phyloP scores from a whole-genome alignment of 2,888 invertebrate species.

The Perdita meconis region DNA sequence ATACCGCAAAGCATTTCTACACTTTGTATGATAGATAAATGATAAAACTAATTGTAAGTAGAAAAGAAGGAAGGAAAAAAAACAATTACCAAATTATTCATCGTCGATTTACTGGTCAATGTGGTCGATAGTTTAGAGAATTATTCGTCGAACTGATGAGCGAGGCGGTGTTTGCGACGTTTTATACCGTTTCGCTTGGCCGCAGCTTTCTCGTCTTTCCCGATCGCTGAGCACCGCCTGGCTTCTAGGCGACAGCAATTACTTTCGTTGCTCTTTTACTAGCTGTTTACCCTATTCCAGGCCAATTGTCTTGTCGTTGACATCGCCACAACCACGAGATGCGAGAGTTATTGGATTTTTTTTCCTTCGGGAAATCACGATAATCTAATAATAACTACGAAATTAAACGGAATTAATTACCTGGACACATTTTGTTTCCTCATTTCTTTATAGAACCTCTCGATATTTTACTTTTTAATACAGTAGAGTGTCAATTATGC shows the following conservation, averaged over 20 bases:
- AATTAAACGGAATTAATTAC: too few species aligned
- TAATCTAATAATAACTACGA: too few species aligned
- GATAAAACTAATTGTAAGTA: too few species aligned
- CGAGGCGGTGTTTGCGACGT: constrained; percentile 56
- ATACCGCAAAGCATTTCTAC: too few species aligned
- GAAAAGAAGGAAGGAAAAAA: neutral
- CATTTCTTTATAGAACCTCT: too few species aligned
- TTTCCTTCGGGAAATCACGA: neutral
- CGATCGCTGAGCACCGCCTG: constrained; percentile 41
- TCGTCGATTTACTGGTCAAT: constrained; percentile 45
- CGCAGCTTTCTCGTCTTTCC: constrained; percentile 77
- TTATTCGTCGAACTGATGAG: constrained; percentile 72
- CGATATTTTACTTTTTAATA: too few species aligned
- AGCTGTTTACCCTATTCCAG: constrained; percentile 47
- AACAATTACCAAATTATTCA: constrained; percentile 74
- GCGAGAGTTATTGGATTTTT: neutral
- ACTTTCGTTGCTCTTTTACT: constrained; percentile 58
- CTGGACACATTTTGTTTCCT: too few species aligned
- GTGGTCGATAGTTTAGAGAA: constrained; percentile 34
- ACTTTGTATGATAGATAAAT: too few species aligned
- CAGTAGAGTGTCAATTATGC: too few species aligned
- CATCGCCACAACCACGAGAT: neutral
- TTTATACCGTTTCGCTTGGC: constrained; percentile 79
- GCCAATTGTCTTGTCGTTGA: constrained; percentile 30
- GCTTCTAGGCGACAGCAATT: constrained; percentile 55